Percentiles rank a stretch among this genome's conserved stretches.
Conservation (phyloP, 2,888 invertebrate species). For the Meghimatium bilineatum region DNA sequence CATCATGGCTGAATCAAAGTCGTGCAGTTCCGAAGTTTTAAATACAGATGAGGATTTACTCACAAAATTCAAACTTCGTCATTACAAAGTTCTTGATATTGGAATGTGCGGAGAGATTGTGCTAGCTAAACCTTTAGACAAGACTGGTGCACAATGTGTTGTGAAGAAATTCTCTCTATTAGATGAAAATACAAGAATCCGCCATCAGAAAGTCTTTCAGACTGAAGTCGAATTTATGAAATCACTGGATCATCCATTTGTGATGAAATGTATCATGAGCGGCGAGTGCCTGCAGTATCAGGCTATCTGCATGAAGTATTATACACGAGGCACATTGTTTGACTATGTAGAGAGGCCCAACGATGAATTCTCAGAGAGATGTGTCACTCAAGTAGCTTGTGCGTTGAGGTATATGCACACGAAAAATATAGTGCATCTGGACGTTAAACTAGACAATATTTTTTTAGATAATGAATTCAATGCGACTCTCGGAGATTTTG, state of each 20-base stretch:
- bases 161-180: conserved; percentile 14
- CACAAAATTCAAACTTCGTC: not conserved
- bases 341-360: not conserved
- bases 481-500: conserved; percentile 13
- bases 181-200: not conserved
- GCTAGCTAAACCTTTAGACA: not conserved
- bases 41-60: not conserved
- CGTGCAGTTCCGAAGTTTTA: not conserved
- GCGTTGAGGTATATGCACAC: not conserved
- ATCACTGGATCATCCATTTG: not conserved
- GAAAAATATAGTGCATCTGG: not conserved
- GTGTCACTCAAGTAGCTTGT: not conserved
- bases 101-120: conserved; percentile 16
- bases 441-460: conserved; percentile 20
- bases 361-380: not conserved
- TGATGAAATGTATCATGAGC: not conserved
- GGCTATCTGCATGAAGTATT: not conserved
- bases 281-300: not conserved
- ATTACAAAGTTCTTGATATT: not conserved
- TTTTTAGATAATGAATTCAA: not conserved
- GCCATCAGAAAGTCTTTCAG: not conserved
- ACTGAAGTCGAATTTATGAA: conserved; percentile 4
- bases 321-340: not conserved
- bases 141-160: too few relatives aligned
- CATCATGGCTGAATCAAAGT: not conserved